These are phyloP conservation scores for Autographa pulchrina DNA, from an alignment of 2,888 invertebrate genomes.

Conservation along the genomic window DNA sequence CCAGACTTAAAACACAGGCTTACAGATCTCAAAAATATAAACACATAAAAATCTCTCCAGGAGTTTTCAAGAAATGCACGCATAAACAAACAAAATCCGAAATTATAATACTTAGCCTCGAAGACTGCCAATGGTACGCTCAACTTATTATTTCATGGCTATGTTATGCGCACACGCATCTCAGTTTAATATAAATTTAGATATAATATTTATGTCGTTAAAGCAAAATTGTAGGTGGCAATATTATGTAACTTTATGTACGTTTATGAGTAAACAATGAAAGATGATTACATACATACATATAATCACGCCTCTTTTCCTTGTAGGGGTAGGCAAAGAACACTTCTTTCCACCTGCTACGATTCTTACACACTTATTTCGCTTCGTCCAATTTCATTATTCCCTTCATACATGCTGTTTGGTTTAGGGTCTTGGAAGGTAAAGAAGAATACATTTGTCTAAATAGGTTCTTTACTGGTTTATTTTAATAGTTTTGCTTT, in stretches of 20 bases:
- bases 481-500: too few relatives aligned
- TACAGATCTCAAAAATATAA: constrained; percentile 8
- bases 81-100: neutral
- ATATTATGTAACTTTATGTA: neutral
- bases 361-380: too few relatives aligned
- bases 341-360: too few relatives aligned
- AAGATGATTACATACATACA: neutral
- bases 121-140: constrained; percentile 12
- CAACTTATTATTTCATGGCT: constrained; percentile 19
- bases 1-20: neutral
- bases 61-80: constrained; percentile 8
- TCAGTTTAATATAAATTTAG: neutral
- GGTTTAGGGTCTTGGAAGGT: too few relatives aligned
- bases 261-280: neutral
- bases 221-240: neutral
- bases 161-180: constrained; percentile 6
- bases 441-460: too few relatives aligned
- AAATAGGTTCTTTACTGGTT: too few relatives aligned
- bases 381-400: too few relatives aligned
- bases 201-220: neutral
- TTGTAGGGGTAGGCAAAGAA: too few relatives aligned
- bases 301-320: too few relatives aligned
- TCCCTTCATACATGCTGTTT: too few relatives aligned
- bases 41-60: neutral
- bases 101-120: constrained; percentile 13